These are phyloP conservation scores for Coilia nasus DNA, from an alignment of 2,797 vertebrate genomes.

Conservation along the genomic window DNA sequence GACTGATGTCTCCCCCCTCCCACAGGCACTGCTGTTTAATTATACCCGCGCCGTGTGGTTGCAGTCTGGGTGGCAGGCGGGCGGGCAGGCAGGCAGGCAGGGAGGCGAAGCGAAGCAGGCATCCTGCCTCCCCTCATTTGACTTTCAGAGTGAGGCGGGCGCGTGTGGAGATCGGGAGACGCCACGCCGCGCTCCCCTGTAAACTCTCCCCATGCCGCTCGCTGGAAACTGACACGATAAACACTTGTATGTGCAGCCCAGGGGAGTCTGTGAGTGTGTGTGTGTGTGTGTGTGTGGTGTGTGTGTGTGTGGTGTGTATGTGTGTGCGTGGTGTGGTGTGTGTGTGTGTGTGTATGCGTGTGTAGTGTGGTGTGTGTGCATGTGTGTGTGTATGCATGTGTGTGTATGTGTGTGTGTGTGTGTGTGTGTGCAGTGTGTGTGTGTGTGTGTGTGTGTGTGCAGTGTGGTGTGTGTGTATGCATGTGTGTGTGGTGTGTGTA, in stretches of 20 bases:
- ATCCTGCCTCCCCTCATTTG: slow-evolving; percentile 44
- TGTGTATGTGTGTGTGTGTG: too few species aligned
- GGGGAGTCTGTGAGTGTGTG: neutral
- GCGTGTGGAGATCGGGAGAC: slow-evolving; percentile 31
- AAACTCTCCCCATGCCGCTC: slow-evolving; percentile 44
- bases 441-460: too few species aligned
- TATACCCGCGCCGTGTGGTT: slow-evolving; percentile 64
- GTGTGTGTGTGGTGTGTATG: too few species aligned
- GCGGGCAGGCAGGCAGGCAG: too few species aligned
- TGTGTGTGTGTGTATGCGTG: too few species aligned
- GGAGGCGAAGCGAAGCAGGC: too few species aligned
- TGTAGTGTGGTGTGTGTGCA: neutral
- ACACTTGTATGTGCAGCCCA: slow-evolving; percentile 48
- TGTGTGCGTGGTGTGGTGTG: neutral
- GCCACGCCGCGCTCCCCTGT: slow-evolving; percentile 28
- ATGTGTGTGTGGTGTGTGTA: too few species aligned
- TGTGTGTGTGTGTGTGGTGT: neutral
- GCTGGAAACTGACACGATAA: slow-evolving; percentile 51
- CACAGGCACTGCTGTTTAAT: slow-evolving; percentile 73
- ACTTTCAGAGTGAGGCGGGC: slow-evolving; percentile 42
- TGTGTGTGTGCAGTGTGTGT: too few species aligned
- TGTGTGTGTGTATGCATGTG: neutral
- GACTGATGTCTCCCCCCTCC: slow-evolving; percentile 58
- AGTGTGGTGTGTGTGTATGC: too few species aligned
- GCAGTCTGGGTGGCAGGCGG: slow-evolving; percentile 67